phyloP scores from a whole-genome alignment of 1,140 invertebrate species.

The Sesamia nonagrioides region DNA sequence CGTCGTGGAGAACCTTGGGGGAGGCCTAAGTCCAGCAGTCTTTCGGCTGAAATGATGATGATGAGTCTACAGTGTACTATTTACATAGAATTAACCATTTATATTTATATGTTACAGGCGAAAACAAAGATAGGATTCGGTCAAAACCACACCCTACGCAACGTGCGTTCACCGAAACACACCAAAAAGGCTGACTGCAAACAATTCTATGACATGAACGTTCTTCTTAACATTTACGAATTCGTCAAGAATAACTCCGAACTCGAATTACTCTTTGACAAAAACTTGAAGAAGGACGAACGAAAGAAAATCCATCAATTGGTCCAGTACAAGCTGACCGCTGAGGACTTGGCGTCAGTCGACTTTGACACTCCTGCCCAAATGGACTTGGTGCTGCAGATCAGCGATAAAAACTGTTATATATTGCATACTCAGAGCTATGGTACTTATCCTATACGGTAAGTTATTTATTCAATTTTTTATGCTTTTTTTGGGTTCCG shows the following conservation, averaged over 20 bases:
- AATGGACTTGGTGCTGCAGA: slow-evolving; percentile 55
- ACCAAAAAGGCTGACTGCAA: background rate
- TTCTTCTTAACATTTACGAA: slow-evolving; percentile 56
- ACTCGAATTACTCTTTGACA: slow-evolving; percentile 61
- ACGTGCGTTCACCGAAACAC: background rate
- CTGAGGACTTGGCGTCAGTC: slow-evolving; percentile 25
- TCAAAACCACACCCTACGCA: background rate
- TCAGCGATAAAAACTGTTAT: slow-evolving; percentile 60
- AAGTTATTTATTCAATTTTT: slow-evolving; percentile 15
- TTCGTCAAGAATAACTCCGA: slow-evolving; percentile 66
- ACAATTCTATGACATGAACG: slow-evolving; percentile 47
- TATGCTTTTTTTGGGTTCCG: too few species aligned
- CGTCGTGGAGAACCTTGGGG: too few species aligned
- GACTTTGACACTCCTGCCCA: slow-evolving; percentile 3
- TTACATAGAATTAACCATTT: too few species aligned
- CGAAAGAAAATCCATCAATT: slow-evolving; percentile 59
- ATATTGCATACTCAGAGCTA: slow-evolving; percentile 59
- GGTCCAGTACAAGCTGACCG: slow-evolving; percentile 48
- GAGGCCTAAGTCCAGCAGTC: too few species aligned
- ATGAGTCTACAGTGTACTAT: too few species aligned
- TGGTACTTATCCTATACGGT: slow-evolving; percentile 54
- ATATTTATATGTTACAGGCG: background rate
- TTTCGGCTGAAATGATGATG: too few species aligned
- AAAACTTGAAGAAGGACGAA: slow-evolving; percentile 49
- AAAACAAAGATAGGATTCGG: slow-evolving; percentile 20